Evolutionary conservation across 1,140 invertebrate species (phyloP).

Genomic region (Hyles euphorbiae): DNA sequence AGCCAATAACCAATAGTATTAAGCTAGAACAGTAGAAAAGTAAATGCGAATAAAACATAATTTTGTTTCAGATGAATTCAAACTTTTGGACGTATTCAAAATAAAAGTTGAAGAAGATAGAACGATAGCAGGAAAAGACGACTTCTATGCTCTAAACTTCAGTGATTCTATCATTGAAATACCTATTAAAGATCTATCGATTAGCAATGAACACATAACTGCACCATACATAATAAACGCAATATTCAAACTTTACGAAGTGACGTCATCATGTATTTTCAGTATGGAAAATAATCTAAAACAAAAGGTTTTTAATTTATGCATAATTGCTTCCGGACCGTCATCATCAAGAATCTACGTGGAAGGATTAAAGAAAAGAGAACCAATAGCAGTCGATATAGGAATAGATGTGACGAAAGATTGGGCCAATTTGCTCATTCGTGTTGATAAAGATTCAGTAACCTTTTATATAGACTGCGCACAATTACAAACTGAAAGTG

Average conservation of each 20-base stretch:
- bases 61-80: conserved; percentile 8
- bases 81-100: not conserved
- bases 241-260: conserved; percentile 7
- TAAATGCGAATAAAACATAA: not conserved
- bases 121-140: conserved; percentile 5
- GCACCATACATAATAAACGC: conserved; percentile 11
- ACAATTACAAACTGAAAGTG: not conserved
- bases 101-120: conserved; percentile 6
- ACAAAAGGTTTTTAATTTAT: conserved; percentile 1
- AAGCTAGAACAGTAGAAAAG: too few relatives aligned
- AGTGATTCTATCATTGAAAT: not conserved
- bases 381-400: not conserved
- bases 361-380: not conserved
- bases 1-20: too few relatives aligned
- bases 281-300: conserved; percentile 1
- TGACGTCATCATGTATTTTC: conserved; percentile 12
- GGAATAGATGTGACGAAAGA: not conserved
- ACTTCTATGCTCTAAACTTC: not conserved
- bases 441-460: not conserved
- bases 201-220: not conserved
- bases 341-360: not conserved
- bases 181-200: not conserved
- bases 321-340: conserved; percentile 1
- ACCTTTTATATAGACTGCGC: not conserved
- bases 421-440: conserved; percentile 7